Conservation (phyloP, 2,113 vertebrate species). For the Phylloscopus trochilus region DNA sequence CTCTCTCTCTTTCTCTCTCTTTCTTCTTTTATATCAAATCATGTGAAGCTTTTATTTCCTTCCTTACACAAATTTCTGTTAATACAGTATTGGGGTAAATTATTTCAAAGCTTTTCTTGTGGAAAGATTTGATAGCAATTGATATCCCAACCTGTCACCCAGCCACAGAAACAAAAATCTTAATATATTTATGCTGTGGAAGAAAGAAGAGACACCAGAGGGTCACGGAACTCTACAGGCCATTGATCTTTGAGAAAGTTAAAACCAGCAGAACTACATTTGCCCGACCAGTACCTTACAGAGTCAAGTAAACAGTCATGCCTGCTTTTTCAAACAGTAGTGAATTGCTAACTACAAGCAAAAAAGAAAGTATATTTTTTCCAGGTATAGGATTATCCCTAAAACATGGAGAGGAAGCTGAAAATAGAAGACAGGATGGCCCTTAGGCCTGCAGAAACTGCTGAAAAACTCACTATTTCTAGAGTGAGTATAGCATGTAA, state of each 20-base stretch:
- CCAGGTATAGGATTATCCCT: slow-evolving; percentile 41
- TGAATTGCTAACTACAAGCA: neutral
- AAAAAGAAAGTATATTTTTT: neutral
- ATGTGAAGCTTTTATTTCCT: neutral
- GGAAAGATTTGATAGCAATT: neutral
- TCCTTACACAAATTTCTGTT: neutral
- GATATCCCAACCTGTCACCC: neutral
- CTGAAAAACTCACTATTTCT: neutral
- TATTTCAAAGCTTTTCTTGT: neutral
- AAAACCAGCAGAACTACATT: neutral
- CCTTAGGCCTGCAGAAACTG: slow-evolving; percentile 52
- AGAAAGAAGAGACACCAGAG: neutral
- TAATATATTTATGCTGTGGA: neutral
- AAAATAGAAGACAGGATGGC: slow-evolving; percentile 63
- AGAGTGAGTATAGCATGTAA: neutral
- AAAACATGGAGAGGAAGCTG: slow-evolving; percentile 58
- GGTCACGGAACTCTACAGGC: neutral
- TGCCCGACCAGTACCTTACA: neutral
- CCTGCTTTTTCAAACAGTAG: neutral
- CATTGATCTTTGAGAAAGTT: neutral
- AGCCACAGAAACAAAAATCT: neutral
- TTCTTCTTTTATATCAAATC: neutral
- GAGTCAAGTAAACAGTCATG: neutral
- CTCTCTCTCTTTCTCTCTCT: neutral
- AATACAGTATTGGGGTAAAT: neutral